These are phyloP conservation scores for Melanotaenia boesemani DNA, from an alignment of 2,797 vertebrate genomes.

Conservation along the genomic window DNA sequence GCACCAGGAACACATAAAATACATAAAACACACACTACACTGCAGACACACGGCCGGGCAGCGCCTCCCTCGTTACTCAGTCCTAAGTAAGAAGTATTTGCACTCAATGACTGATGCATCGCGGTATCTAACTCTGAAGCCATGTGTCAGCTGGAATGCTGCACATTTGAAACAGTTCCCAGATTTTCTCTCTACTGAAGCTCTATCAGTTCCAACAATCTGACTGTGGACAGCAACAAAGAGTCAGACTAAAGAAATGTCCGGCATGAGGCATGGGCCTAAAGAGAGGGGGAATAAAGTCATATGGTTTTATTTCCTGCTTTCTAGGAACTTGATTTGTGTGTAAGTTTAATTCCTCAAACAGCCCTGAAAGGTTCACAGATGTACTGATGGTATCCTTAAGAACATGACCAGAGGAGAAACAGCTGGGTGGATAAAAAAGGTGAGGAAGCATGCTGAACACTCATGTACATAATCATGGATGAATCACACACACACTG, in stretches of 20 bases:
- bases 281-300: not conserved
- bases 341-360: no score
- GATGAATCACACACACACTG: conserved; percentile 11
- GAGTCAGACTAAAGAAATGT: conserved; percentile 55
- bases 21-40: no score
- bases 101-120: no score
- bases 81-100: no score
- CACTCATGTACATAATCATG: conserved; percentile 11
- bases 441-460: conserved; percentile 10
- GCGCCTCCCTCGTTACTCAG: no score
- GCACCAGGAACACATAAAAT: no score
- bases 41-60: no score
- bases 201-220: conserved; percentile 19
- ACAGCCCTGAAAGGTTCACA: not conserved
- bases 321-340: conserved; percentile 25
- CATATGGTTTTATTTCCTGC: conserved; percentile 65
- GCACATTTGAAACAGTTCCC: conserved; percentile 14
- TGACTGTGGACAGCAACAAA: conserved; percentile 29
- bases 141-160: no score
- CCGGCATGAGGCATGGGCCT: conserved; percentile 29
- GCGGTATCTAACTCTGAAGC: no score
- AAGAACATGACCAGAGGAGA: not conserved
- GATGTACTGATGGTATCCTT: not conserved
- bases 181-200: conserved; percentile 9
- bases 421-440: not conserved